These are phyloP conservation scores for Elysia crispata DNA, from an alignment of 2,888 invertebrate genomes.

Conservation along the genomic window DNA sequence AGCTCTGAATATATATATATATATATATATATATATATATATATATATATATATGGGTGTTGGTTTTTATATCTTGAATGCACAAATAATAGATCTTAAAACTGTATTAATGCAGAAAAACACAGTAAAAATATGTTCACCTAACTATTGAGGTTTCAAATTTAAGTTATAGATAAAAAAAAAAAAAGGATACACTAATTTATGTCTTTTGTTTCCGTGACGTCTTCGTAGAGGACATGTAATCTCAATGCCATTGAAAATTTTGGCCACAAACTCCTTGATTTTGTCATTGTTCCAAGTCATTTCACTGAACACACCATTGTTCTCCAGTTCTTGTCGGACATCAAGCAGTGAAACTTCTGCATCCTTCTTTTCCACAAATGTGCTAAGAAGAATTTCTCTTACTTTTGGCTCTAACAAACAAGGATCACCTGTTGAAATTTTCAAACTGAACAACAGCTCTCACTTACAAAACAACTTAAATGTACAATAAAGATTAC, in stretches of 20 bases:
- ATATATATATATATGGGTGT: too few species aligned
- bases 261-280: slow-evolving; percentile 13
- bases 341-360: slow-evolving; percentile 3
- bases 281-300: slow-evolving; percentile 35
- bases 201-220: not conserved
- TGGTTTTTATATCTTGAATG: too few species aligned
- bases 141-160: not conserved
- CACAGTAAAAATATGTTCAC: not conserved
- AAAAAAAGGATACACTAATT: slow-evolving; percentile 35
- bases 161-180: not conserved
- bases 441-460: too few species aligned
- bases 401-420: slow-evolving; percentile 18
- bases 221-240: not conserved
- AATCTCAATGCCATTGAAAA: slow-evolving; percentile 25
- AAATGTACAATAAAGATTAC: too few species aligned
- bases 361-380: not conserved
- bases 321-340: slow-evolving; percentile 10
- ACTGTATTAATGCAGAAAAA: not conserved
- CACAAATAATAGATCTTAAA: too few species aligned
- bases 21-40: too few species aligned
- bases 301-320: not conserved
- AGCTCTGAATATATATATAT: too few species aligned
- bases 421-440: slow-evolving; percentile 21
- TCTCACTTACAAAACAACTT: too few species aligned
- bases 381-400: not conserved